Evolutionary conservation across 2,113 vertebrate species (phyloP), one percentile per base, ranked within the genome.

Genomic region (Semnornis frantzii): DNA sequence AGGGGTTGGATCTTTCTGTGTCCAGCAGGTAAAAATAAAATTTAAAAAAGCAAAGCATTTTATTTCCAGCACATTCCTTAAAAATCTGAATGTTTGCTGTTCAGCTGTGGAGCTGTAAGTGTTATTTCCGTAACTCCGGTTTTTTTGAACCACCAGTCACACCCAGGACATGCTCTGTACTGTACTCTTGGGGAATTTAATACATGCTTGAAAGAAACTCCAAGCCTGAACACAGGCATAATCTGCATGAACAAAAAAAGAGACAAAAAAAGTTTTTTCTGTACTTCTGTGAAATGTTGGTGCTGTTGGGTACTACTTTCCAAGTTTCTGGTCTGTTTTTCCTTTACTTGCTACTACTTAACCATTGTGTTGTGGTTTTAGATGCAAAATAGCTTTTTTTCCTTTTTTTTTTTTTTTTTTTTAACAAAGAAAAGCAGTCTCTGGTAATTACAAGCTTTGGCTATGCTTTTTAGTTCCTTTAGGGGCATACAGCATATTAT

Each of bases 221-320:
- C 77, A 73, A 63, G 94, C 89, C 90, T 91, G 89, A 88, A 55
- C 79, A 82, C 34, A 63, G 91, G 66, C 89, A 85, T 46, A 85
- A 73, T 78, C 0, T 94, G 90, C 93, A 94, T 94, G 91, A 23
- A 79, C 42, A 86, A 75, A 54, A 54, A 6, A 54, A 54, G 79
- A 55, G 57, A 48, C 46, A 48, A 52, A 52, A 23, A 52, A 52
- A 52, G 12, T 10, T 30, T 15, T 90, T 93, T 65, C 73, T 95
- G 64, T 90, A 60, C 39, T 71, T 83, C 3, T 55, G 87, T 93
- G 68, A 77, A 69, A 71, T 3, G 27, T 74, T 86, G 90, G 73
- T 92, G 85, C 77, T 94, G 89, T 86, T 81, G 85, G 82, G 59
- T 88, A 60, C 25, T 81, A 31, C 54, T 84, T 73, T 30, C 74